Base-by-base conservation (phyloP, 1,140 invertebrate species). In the Nebria ingens region DNA sequence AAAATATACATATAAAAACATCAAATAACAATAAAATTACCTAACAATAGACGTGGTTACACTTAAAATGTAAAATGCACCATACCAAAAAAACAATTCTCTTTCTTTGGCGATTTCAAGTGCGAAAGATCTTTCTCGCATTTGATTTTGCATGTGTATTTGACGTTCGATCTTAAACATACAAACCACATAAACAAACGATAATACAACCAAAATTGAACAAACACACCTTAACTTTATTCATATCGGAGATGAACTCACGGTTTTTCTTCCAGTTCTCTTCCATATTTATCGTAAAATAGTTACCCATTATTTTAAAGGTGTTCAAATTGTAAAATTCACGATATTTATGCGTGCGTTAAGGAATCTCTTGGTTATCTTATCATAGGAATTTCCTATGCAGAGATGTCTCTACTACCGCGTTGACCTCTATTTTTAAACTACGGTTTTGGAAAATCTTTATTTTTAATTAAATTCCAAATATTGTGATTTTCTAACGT, bases 111-210 rank as follows among this genome's bases (percentile, higher is more conserved):
- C 86, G 38, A 89, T 77, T 68, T 84, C 77, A 69, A 85, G 70
- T 0, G 87, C 86, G 66, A 81, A 76, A 68, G 84, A 77, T 55
- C 84, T 70, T 68, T 89, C 83, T 61, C 85, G 76, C 73, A 89
- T 82, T 67, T 86, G 83, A 71, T 86, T 86, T 66, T 85, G 84
- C 77, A 89, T 79, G 64, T 88, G 85, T 60, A 90, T 82, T 72
- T 88, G 86, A 49, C 83, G 69, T 62, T 85, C 83, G 66, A 85
- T 71, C 82, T 84, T 58, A 54, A 62, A 64, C n/a, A 56, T 59
- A 29, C 40, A 58, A 34, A 13, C n/a, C n/a, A n/a, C n/a, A 34
- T 34, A 34, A 9, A 34, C 25, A 34, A 34, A 9, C 6, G 25
- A 34, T 9, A 55, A 52, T 9, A 54, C 45, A 53, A 42, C 51